phyloP scores from a whole-genome alignment of 2,888 invertebrate species.

The Latrodectus elegans region DNA sequence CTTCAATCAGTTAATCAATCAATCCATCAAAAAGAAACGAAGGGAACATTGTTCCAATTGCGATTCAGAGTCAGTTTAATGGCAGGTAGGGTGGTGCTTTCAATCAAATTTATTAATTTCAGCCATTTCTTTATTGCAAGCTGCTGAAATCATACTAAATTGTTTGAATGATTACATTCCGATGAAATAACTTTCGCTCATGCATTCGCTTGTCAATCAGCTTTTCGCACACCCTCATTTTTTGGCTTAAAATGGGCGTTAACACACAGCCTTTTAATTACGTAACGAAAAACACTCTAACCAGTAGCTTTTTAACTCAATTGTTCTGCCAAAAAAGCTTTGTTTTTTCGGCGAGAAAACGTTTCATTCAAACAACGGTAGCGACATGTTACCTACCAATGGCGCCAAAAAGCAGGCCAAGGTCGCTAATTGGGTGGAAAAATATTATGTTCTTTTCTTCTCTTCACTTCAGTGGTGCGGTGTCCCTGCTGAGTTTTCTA shows the following conservation, averaged over 20 bases:
- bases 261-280: not conserved
- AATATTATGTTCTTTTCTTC: not conserved
- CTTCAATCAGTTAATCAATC: not conserved
- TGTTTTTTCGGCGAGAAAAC: not conserved
- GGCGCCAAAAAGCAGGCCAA: constrained; percentile 31
- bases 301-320: not conserved
- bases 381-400: not conserved
- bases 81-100: not conserved
- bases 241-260: not conserved
- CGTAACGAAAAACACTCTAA: not conserved
- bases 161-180: not conserved
- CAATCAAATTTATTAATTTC: constrained; percentile 5
- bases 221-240: not conserved
- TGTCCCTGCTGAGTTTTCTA: not conserved
- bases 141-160: not conserved
- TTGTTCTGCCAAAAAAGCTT: constrained; percentile 2
- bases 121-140: not conserved
- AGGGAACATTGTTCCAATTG: not conserved
- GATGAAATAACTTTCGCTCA: not conserved
- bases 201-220: not conserved
- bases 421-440: constrained; percentile 17
- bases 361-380: constrained; percentile 2
- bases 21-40: not conserved
- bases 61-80: no score
- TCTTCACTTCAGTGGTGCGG: not conserved